These are phyloP conservation scores for Gymnocheta viridis DNA, from an alignment of 2,888 invertebrate species.

Conservation along the genomic window DNA sequence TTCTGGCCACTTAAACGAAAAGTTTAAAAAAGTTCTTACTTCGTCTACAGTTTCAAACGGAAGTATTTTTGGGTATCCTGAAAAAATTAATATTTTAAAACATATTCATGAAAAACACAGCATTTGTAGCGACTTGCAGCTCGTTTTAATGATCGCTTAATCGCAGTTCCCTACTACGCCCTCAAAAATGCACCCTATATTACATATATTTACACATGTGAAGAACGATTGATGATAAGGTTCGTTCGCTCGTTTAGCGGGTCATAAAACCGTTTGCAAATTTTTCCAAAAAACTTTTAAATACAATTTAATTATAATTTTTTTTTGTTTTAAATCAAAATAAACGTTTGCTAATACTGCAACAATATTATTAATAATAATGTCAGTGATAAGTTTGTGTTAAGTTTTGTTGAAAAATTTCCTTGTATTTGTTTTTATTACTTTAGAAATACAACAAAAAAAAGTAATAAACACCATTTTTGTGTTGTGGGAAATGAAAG, in stretches of 20 bases:
- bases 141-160: too few relatives aligned
- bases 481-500: constrained; percentile 56
- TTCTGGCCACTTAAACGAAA: too few relatives aligned
- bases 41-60: too few relatives aligned
- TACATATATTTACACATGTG: neutral
- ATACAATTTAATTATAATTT: constrained; percentile 27
- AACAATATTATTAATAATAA: constrained; percentile 30
- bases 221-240: constrained; percentile 41
- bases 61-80: too few relatives aligned
- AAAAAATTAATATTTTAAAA: too few relatives aligned
- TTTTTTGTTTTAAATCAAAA: constrained; percentile 4
- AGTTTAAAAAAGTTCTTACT: too few relatives aligned
- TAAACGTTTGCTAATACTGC: constrained; percentile 52
- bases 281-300: constrained; percentile 22
- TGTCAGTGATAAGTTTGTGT: constrained; percentile 45
- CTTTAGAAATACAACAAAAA: constrained; percentile 5
- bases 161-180: neutral
- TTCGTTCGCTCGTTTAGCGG: constrained; percentile 49
- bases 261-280: constrained; percentile 57
- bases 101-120: too few relatives aligned
- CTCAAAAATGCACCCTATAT: neutral
- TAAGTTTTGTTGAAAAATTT: constrained; percentile 1
- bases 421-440: constrained; percentile 32
- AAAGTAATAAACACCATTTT: constrained; percentile 45
- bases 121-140: too few relatives aligned